Evolutionary conservation across 2,888 invertebrate genomes (phyloP).

Genomic region (Sminthurinus aureus): DNA sequence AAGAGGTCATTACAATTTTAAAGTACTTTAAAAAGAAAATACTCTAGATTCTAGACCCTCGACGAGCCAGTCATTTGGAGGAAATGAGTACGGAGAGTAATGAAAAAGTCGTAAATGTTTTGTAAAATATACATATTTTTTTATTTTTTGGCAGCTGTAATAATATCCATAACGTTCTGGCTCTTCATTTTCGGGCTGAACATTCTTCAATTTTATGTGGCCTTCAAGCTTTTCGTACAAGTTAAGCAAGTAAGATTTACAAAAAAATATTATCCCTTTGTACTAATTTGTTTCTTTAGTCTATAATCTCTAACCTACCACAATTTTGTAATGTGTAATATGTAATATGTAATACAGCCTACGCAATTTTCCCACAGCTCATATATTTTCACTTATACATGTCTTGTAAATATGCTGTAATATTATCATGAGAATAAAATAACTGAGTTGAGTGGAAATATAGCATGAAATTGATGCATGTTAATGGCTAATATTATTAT

Average conservation of each 20-base stretch:
- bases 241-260: conserved; percentile 19
- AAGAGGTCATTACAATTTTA: no score
- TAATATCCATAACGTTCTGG: conserved; percentile 39
- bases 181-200: conserved; percentile 35
- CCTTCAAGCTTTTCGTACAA: conserved; percentile 32
- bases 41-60: no score
- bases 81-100: no score
- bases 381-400: not conserved
- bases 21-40: no score
- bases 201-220: conserved; percentile 39
- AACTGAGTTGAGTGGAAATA: no score
- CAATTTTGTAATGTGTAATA: no score
- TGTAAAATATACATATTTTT: not conserved
- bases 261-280: not conserved
- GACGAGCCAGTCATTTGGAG: no score
- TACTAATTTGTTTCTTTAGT: no score
- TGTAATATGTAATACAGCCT: not conserved
- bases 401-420: not conserved
- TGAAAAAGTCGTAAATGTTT: no score
- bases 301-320: no score
- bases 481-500: not conserved
- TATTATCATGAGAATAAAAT: not conserved
- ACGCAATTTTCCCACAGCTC: not conserved
- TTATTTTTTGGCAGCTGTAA: conserved; percentile 32
- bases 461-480: no score